These are phyloP conservation scores for Loxodonta africana DNA, from an alignment of 2,113 vertebrate species.

Conservation along the genomic window DNA sequence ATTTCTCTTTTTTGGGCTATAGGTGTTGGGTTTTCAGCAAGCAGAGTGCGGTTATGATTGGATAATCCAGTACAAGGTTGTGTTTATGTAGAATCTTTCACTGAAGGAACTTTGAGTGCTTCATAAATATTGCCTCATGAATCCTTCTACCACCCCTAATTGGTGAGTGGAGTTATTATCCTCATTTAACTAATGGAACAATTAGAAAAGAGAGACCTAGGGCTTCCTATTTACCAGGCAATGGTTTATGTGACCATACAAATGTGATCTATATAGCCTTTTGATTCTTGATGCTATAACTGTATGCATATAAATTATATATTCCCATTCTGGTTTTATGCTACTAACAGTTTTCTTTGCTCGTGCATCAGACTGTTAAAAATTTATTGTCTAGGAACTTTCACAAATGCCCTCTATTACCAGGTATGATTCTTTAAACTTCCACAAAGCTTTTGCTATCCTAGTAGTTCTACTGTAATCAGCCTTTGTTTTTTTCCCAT, in stretches of 20 bases:
- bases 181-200: conserved; percentile 61
- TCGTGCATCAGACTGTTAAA: conserved; percentile 27
- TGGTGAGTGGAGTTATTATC: conserved; percentile 57
- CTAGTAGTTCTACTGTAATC: neutral
- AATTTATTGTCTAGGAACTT: neutral
- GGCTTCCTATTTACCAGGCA: neutral
- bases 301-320: neutral
- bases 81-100: conserved; percentile 60
- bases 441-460: neutral
- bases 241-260: neutral
- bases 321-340: conserved; percentile 34
- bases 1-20: conserved; percentile 3
- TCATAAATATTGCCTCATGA: conserved; percentile 55
- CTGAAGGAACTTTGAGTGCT: conserved; percentile 55
- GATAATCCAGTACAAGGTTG: neutral
- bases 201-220: conserved; percentile 25
- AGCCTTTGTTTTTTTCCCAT: neutral
- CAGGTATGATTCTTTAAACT: conserved; percentile 34
- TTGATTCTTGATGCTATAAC: neutral
- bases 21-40: neutral
- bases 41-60: neutral
- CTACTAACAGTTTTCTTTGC: neutral
- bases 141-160: conserved; percentile 17
- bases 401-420: neutral
- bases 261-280: neutral